Evolutionary conservation across 2,113 vertebrate species (phyloP), one percentile per base, ranked within the genome.

Genomic region (Oncorhynchus kisutch): DNA sequence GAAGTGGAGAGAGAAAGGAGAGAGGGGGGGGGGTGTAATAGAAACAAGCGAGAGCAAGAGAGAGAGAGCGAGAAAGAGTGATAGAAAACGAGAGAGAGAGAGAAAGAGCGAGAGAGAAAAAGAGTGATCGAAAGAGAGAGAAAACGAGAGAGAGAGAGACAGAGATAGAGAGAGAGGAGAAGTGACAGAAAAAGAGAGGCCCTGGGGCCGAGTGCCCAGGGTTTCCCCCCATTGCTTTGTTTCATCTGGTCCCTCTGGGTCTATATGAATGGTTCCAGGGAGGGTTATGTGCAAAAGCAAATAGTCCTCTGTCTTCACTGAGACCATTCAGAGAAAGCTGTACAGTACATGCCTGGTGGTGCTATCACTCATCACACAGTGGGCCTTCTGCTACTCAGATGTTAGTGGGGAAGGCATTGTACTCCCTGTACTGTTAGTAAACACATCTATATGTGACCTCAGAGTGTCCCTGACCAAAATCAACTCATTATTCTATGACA

Each of bases 1-100:
- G 84, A 86, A 78, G 80, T 84, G 6, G 67, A 20, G 67, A 67
- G 65, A n/a, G 12, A 67, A 4, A 29, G 27, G 24, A 31, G 5
- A 18, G n/a, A 29, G 1, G 4, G 4, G 16, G 5, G 14, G 16
- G 3, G 5, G 49, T 16, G 49, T 16, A 13, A 54, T 4, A 18
- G 49, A 18, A 5, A 16, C 31, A 34, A 34, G 31, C 5, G 49
- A 16, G 14, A 14, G 49, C 16, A 1, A 16, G 16, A 54, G 49
- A 16, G 13, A 51, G 39, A 51, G 49, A 4, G 25, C 2, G 14
- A 51, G 49, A 13, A 1, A 16, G 49, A 51, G 34, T 2, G 34
- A 39, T 1, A 39, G 34, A 39, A 7, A 39, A 7, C 0, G 2
- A 39, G 34, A 39, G 34, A 39, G 34, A 39, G 7, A 2, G 34